Conservation (phyloP, 2,797 vertebrate species). For the Synaphobranchus kaupii region DNA sequence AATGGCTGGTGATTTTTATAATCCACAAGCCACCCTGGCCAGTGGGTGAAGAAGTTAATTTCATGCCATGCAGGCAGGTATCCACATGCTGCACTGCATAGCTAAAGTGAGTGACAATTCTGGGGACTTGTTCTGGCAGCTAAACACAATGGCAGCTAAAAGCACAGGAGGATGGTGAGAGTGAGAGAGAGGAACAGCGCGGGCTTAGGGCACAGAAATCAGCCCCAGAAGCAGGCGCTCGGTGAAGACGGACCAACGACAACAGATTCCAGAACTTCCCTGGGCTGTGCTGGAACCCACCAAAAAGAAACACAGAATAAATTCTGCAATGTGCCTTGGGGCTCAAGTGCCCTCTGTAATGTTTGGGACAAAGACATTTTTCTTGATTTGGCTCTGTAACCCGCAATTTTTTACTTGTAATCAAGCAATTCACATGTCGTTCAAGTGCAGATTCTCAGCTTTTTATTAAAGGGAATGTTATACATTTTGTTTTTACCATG, state of each 20-base stretch:
- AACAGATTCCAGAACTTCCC: slow-evolving; percentile 56
- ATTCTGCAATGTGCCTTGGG: neutral
- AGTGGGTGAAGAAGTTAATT: no score
- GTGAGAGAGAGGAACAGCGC: neutral
- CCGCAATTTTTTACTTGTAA: no score
- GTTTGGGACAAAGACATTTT: no score
- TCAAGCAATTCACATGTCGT: no score
- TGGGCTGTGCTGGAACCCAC: slow-evolving; percentile 57
- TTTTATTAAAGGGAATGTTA: no score
- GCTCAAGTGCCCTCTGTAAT: neutral
- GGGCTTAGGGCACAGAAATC: neutral
- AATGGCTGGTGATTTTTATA: no score
- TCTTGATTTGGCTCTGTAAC: no score
- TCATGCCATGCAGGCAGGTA: neutral
- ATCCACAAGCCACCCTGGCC: no score
- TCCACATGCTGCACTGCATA: neutral
- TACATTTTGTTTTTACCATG: no score
- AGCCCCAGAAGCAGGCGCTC: slow-evolving; percentile 19
- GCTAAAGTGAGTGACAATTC: slow-evolving; percentile 19
- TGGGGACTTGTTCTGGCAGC: neutral
- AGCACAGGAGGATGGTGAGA: neutral
- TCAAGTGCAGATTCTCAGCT: no score
- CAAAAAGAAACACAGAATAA: neutral
- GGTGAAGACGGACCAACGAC: neutral
- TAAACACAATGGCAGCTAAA: neutral